Conservation (phyloP, 2,113 vertebrate genomes). For the Sebastes fasciatus region DNA sequence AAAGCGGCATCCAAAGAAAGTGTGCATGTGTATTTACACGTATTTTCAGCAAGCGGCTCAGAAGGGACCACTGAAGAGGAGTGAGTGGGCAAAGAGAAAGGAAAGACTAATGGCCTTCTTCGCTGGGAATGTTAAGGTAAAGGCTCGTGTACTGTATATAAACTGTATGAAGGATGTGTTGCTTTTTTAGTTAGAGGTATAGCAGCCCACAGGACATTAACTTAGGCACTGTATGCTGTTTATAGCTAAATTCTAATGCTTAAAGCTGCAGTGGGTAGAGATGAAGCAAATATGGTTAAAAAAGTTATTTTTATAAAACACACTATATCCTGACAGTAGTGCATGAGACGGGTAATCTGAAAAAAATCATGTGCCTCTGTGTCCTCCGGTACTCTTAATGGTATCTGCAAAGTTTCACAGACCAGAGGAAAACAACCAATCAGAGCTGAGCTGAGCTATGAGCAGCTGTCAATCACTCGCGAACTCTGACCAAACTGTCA, state of each 20-base stretch:
- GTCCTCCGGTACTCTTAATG: too few relatives aligned
- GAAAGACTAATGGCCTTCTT: slow-evolving; percentile 79
- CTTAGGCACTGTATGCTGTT: not conserved
- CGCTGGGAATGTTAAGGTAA: slow-evolving; percentile 78
- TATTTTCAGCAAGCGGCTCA: slow-evolving; percentile 64
- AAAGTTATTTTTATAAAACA: too few relatives aligned
- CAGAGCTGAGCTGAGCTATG: too few relatives aligned
- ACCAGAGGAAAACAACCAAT: too few relatives aligned
- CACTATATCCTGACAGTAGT: too few relatives aligned
- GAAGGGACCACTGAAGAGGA: slow-evolving; percentile 64
- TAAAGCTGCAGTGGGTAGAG: too few relatives aligned
- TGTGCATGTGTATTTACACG: slow-evolving; percentile 57
- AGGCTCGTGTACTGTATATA: not conserved
- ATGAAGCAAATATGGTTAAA: too few relatives aligned
- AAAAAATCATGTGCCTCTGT: too few relatives aligned
- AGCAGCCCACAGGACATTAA: slow-evolving; percentile 1
- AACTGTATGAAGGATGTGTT: not conserved
- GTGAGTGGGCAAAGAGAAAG: slow-evolving; percentile 75
- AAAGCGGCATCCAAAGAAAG: slow-evolving; percentile 65
- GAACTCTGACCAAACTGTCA: too few relatives aligned
- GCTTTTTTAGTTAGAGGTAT: not conserved
- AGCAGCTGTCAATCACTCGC: too few relatives aligned
- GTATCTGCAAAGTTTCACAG: too few relatives aligned
- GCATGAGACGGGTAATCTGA: too few relatives aligned
- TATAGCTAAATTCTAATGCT: not conserved